A percentile compares a stretch with the other conserved stretches of the same genome.
These are phyloP conservation scores for Sebastes umbrosus DNA, from an alignment of 2,797 vertebrate genomes.

Conservation along the genomic window DNA sequence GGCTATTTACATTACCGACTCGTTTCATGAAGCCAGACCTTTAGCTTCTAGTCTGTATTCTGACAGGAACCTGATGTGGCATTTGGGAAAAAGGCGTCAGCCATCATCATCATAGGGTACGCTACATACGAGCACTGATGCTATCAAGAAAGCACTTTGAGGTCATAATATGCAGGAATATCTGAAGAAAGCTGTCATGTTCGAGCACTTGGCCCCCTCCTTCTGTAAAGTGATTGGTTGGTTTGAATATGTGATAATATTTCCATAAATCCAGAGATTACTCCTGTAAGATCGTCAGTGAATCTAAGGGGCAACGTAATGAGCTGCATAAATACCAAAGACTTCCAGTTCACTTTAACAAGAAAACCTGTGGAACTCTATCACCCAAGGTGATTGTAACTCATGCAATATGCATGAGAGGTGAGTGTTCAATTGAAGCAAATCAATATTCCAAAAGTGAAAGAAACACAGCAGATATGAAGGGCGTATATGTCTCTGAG, in stretches of 20 bases:
- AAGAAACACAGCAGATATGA: constrained; percentile 69
- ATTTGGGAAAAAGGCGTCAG: constrained; percentile 43
- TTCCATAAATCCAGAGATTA: constrained; percentile 24
- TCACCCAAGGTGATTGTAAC: constrained; percentile 63
- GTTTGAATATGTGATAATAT: constrained; percentile 9
- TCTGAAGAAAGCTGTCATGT: constrained; percentile 24
- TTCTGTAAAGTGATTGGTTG: constrained; percentile 8
- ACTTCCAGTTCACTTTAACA: constrained; percentile 30
- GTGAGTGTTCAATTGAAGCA: constrained; percentile 44
- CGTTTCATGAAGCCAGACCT: constrained; percentile 50
- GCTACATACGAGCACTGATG: constrained; percentile 41
- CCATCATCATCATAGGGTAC: constrained; percentile 26
- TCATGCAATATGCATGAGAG: constrained; percentile 67
- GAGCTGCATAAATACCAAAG: constrained; percentile 46
- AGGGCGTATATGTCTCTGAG: constrained; percentile 76
- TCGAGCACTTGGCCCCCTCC: constrained; percentile 19
- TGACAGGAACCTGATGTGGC: constrained; percentile 58
- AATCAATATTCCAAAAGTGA: constrained; percentile 65
- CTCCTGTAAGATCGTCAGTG: neutral
- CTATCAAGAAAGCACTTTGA: constrained; percentile 37
- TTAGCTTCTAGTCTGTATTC: constrained; percentile 51
- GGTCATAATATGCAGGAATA: constrained; percentile 38
- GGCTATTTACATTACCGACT: constrained; percentile 65
- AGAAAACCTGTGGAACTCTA: constrained; percentile 42
- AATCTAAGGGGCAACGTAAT: constrained; percentile 21